Conservation (phyloP, 2,797 vertebrate genomes). For the Ceryle rudis region DNA sequence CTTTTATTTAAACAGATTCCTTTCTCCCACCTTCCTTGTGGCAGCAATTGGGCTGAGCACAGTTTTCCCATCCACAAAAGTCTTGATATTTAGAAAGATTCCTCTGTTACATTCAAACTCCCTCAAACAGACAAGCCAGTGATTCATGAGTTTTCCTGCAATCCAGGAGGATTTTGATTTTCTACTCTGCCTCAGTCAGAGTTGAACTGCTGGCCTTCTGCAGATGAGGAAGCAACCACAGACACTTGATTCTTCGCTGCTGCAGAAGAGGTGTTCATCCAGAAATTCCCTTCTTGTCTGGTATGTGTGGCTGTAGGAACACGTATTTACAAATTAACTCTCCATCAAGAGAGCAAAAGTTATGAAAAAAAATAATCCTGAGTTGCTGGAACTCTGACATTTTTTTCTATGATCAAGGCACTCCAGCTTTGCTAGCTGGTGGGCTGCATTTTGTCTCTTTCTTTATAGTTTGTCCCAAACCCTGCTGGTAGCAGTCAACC, state of each 20-base stretch:
- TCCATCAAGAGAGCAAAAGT: not conserved
- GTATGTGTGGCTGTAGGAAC: not conserved
- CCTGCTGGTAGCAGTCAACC: not conserved
- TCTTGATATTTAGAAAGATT: constrained; percentile 5
- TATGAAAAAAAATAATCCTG: not conserved
- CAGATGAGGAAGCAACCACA: not conserved
- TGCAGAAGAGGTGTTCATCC: not conserved
- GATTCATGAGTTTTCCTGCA: not conserved
- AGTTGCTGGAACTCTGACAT: not conserved
- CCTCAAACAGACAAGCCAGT: not conserved
- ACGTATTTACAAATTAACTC: not conserved
- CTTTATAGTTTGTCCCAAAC: not conserved
- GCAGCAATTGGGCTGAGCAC: not conserved
- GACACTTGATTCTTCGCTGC: not conserved
- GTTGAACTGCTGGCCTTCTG: not conserved
- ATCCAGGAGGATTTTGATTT: not conserved
- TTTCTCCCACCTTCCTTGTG: not conserved
- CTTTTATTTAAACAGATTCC: not conserved
- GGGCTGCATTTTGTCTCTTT: not conserved
- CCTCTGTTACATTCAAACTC: not conserved
- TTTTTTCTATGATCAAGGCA: not conserved
- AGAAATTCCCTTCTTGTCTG: not conserved
- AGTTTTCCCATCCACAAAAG: not conserved
- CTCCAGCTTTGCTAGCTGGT: not conserved
- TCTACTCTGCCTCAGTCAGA: not conserved